phyloP scores from a whole-genome alignment of 1,140 invertebrate genomes.

The Geopemphigus sp. region DNA sequence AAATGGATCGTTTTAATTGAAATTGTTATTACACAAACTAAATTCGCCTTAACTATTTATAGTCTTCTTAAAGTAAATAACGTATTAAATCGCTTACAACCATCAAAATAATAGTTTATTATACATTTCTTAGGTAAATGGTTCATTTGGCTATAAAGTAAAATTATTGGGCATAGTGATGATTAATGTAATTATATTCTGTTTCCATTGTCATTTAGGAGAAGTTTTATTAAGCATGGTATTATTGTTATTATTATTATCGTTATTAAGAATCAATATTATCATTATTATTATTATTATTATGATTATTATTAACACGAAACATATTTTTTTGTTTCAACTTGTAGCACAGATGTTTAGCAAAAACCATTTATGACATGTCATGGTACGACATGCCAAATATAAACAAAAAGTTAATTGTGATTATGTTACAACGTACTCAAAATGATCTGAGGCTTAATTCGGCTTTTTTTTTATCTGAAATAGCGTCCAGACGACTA shows the following conservation, averaged over 20 bases:
- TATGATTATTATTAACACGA: too few relatives aligned
- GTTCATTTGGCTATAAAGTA: not conserved
- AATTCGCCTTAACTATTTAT: not conserved
- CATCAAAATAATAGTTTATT: too few relatives aligned
- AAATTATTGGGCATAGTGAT: not conserved
- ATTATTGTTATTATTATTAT: not conserved
- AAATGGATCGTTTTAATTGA: not conserved
- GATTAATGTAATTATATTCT: not conserved
- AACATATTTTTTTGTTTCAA: not conserved
- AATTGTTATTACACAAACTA: not conserved
- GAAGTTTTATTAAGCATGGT: not conserved
- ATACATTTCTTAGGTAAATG: not conserved
- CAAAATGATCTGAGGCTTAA: not conserved
- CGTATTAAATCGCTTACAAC: not conserved
- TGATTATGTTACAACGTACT: conserved; percentile 11
- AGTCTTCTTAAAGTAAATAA: not conserved
- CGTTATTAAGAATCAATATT: too few relatives aligned
- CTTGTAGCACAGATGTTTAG: not conserved
- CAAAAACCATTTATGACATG: not conserved
- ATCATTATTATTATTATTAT: too few relatives aligned
- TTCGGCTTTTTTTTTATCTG: not conserved
- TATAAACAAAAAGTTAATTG: not conserved
- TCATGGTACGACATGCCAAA: not conserved
- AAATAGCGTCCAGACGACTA: not conserved
- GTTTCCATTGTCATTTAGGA: not conserved